These are phyloP conservation scores for Epizoanthus illoricatus DNA, from an alignment of 92 coral and sea anemone species.

Conservation along the genomic window DNA sequence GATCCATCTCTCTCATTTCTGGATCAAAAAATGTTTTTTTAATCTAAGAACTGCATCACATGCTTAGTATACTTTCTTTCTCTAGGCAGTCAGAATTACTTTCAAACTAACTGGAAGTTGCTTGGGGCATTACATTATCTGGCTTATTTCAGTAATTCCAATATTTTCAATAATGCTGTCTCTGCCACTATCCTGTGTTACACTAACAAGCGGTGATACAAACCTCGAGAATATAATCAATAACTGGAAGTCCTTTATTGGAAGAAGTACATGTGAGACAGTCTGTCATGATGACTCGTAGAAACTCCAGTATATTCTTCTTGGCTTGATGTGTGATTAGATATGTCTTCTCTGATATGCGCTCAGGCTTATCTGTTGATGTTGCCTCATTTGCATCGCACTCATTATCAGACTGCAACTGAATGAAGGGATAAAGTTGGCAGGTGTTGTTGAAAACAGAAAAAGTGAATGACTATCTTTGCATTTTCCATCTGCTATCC, in stretches of 20 bases:
- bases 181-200: too few relatives aligned
- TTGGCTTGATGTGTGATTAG: constrained; percentile 81
- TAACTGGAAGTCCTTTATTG: constrained; percentile 67
- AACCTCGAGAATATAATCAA: constrained; percentile 86
- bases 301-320: constrained; percentile 73
- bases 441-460: background rate
- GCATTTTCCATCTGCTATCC: too few relatives aligned
- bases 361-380: background rate
- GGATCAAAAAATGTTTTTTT: too few relatives aligned
- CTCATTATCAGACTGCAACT: background rate
- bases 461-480: background rate
- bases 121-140: too few relatives aligned
- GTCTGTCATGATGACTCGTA: constrained; percentile 89
- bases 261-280: constrained; percentile 73
- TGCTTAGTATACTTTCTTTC: too few relatives aligned
- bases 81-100: too few relatives aligned
- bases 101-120: too few relatives aligned
- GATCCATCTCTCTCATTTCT: too few relatives aligned
- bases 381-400: background rate
- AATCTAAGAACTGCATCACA: too few relatives aligned
- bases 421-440: background rate
- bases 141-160: too few relatives aligned
- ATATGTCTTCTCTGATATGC: constrained; percentile 39
- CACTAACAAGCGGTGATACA: background rate
- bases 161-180: too few relatives aligned